Base-by-base conservation (phyloP, 2,888 invertebrate genomes). In the Acheta domesticus region DNA sequence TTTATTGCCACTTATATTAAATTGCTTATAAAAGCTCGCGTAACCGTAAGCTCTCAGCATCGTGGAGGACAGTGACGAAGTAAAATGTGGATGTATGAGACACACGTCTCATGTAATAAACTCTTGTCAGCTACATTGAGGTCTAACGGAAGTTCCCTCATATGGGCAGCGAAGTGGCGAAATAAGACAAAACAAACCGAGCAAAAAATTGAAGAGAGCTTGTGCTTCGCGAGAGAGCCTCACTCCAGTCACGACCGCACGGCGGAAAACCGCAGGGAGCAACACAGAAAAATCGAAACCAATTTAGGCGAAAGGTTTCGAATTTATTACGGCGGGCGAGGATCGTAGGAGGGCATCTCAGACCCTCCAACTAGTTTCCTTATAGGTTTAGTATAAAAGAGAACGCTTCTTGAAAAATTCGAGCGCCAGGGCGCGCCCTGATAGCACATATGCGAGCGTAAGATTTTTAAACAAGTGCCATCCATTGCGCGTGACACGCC, bases 261-360 rank as follows among this genome's bases (percentile, higher is more conserved):
- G 14, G 62, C n/a, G 62, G 62, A 62, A n/a, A 62, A 62, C n/a
- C n/a, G n/a, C 14, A 62, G 16, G n/a, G 62, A 62, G 62, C 62
- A 62, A n/a, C 62, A 19, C 62, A 62, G 62, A 62, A 62, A 62
- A 62, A 62, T 62, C 62, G 62, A n/a, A 62, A 62, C 62, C 62
- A 14, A 62, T 62, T 62, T 62, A 62, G 14, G n/a, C 14, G n/a
- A 14, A 14, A 62, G 62, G n/a, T 62, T 19, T 62, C 62, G 62
- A 62, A 62, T 62, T 62, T 62, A 62, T 62, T 62, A 14, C 1
- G 62, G 62, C 62, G 16, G 3, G 14, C n/a, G 62, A 62, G n/a
- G 12, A n/a, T n/a, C 62, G n/a, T 62, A 62, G 62, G 36, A 36
- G 36, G 36, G 36, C 36, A 36, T 36, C 36, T 36, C 36, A 36